phyloP scores from a whole-genome alignment of 2,888 invertebrate species.

The Siphonodentalium dalli region DNA sequence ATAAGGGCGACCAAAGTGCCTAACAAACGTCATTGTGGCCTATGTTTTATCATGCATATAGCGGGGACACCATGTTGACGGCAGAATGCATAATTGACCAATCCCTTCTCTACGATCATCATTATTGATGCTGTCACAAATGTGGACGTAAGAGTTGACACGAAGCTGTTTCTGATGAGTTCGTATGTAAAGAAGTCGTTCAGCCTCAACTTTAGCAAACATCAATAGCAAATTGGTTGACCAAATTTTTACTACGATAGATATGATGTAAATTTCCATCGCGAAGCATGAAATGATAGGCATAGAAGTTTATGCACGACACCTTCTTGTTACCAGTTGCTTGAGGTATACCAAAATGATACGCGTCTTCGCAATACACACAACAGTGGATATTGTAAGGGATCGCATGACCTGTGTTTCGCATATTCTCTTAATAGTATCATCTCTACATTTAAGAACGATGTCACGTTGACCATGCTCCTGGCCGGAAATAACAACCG shows the following conservation, averaged over 20 bases:
- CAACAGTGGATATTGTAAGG: constrained; percentile 26
- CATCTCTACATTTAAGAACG: not conserved
- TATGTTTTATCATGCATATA: constrained; percentile 61
- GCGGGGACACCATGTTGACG: constrained; percentile 52
- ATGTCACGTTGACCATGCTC: not conserved
- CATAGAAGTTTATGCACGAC: constrained; percentile 35
- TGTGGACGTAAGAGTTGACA: constrained; percentile 35
- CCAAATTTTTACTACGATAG: too few relatives aligned
- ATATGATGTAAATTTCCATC: constrained; percentile 1
- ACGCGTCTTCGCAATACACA: constrained; percentile 22
- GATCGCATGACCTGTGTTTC: constrained; percentile 29
- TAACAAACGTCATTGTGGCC: constrained; percentile 66
- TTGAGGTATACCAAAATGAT: too few relatives aligned
- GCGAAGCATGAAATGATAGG: constrained; percentile 21
- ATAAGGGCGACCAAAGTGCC: too few relatives aligned
- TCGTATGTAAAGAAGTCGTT: constrained; percentile 24
- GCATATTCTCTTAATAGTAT: constrained; percentile 24
- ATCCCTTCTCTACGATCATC: constrained; percentile 22
- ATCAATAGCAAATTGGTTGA: constrained; percentile 28
- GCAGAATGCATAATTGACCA: constrained; percentile 41
- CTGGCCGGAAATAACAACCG: constrained; percentile 1
- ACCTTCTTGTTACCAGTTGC: constrained; percentile 33
- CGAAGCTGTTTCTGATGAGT: constrained; percentile 21
- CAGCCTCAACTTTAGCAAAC: constrained; percentile 29
- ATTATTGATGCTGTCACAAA: constrained; percentile 38